Base-by-base conservation (phyloP, 2,888 invertebrate genomes). In the Chrysomela aeneicollis region DNA sequence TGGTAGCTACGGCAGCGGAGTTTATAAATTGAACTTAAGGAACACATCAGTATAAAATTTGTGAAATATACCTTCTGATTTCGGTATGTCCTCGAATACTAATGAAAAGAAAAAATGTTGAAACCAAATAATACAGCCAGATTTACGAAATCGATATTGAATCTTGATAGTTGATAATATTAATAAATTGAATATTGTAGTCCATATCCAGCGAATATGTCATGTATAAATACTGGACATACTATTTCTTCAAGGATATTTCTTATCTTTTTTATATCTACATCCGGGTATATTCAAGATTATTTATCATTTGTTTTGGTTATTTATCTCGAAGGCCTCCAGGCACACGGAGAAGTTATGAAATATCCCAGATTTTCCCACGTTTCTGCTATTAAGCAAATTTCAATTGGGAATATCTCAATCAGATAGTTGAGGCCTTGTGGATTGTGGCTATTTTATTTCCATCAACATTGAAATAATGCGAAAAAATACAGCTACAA, bases 291-390 rank as follows among this genome's bases (percentile, higher is more conserved):
- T n/a, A 42, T 42, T 42, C 42, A 15, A 42, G 1, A 42, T 42
- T 42, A 42, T 35, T 6, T 12, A 35, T 42, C 42, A 42, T 42
- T 42, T 15, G 15, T 42, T 42, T 15, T n/a, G n/a, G 15, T 2
- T 15, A 42, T 15, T 42, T 15, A 42, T 15, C 12, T 42, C 6
- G 10, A 42, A 42, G 42, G 42, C 42, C 15, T 15, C 10, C 8
- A 35, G 42, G 15, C 42, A 35, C 12, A 2, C 1, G 1, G 8
- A 35, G n/a, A 42, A 42, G 6, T 42, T 42, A 15, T 42, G 42
- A 42, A 42, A 42, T 15, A 12, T 42, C 15, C n/a, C 42, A n/a
- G 42, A 42, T 42, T 42, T 42, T 42, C 42, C 42, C 42, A 42
- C 42, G 42, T 42, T 42, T 42, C 42, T n/a, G 6, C 42, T 6